Conservation (phyloP, 2,888 invertebrate genomes). For the Drosophila merina region DNA sequence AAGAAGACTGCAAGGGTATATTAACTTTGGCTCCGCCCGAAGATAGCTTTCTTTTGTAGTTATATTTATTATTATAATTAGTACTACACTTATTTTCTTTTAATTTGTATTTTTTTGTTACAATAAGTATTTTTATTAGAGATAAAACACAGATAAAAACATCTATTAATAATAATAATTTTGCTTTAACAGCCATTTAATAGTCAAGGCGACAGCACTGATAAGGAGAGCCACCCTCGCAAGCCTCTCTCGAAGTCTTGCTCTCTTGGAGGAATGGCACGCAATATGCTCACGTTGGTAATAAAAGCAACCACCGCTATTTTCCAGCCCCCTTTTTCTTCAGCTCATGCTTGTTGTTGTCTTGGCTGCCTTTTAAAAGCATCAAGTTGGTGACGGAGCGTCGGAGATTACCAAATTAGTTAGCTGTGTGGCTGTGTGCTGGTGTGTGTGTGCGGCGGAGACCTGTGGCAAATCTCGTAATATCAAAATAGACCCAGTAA, state of each 20-base stretch:
- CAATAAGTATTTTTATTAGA: no score
- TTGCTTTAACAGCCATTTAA: not conserved
- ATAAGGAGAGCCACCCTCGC: not conserved
- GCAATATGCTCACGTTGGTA: not conserved
- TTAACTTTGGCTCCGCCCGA: no score
- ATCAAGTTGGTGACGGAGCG: conserved; percentile 23
- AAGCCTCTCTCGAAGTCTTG: not conserved
- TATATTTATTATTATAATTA: no score
- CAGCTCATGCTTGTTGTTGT: not conserved
- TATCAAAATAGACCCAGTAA: not conserved
- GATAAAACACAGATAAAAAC: no score
- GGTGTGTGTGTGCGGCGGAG: not conserved
- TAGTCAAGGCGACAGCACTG: not conserved
- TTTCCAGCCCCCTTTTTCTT: not conserved
- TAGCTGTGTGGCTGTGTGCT: conserved; percentile 10
- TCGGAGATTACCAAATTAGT: conserved; percentile 12
- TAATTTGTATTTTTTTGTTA: no score
- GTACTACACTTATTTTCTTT: no score
- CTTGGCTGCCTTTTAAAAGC: not conserved
- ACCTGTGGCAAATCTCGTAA: conserved; percentile 20
- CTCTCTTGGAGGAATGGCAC: conserved; percentile 1
- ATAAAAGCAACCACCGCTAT: not conserved
- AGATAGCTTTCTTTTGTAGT: no score
- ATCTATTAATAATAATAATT: not conserved
- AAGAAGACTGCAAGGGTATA: no score